Percentiles rank a stretch among this genome's conserved stretches.
These are phyloP conservation scores for Cherax quadricarinatus DNA, from an alignment of 1,140 invertebrate species.

Conservation along the genomic window DNA sequence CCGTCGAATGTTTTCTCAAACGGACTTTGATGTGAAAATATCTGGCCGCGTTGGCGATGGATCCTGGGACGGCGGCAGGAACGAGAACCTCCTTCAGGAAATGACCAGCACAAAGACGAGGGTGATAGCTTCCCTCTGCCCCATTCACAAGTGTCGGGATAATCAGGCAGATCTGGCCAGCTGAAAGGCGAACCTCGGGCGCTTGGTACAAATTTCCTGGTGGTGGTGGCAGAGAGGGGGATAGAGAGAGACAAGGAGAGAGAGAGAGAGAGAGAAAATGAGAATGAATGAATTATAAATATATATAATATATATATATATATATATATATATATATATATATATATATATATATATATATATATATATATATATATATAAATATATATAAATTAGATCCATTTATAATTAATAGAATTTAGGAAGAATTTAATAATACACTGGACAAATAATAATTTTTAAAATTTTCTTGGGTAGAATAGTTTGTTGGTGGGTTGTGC, in stretches of 20 bases:
- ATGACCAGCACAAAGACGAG: slow-evolving; percentile 4
- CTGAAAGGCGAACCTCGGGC: not conserved
- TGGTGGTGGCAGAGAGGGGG: not conserved
- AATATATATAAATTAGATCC: too few relatives aligned
- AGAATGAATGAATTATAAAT: too few relatives aligned
- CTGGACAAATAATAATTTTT: too few relatives aligned
- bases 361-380: too few relatives aligned
- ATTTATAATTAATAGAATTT: too few relatives aligned
- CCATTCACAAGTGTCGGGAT: slow-evolving; percentile 9
- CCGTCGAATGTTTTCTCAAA: not conserved
- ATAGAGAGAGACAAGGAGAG: not conserved
- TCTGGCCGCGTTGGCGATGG: not conserved
- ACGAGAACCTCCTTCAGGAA: slow-evolving; percentile 16
- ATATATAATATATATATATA: too few relatives aligned
- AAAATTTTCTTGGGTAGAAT: too few relatives aligned
- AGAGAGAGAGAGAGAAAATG: not conserved
- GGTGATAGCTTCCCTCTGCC: slow-evolving; percentile 3
- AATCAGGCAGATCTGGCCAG: slow-evolving; percentile 6
- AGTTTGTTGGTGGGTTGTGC: too few relatives aligned
- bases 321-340: too few relatives aligned
- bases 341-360: too few relatives aligned
- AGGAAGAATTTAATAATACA: too few relatives aligned
- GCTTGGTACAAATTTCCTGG: slow-evolving; percentile 14
- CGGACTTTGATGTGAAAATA: slow-evolving; percentile 15
- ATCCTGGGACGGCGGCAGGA: not conserved